These are phyloP conservation scores for Dolomedes plantarius DNA, from an alignment of 2,888 invertebrate species.

Conservation along the genomic window DNA sequence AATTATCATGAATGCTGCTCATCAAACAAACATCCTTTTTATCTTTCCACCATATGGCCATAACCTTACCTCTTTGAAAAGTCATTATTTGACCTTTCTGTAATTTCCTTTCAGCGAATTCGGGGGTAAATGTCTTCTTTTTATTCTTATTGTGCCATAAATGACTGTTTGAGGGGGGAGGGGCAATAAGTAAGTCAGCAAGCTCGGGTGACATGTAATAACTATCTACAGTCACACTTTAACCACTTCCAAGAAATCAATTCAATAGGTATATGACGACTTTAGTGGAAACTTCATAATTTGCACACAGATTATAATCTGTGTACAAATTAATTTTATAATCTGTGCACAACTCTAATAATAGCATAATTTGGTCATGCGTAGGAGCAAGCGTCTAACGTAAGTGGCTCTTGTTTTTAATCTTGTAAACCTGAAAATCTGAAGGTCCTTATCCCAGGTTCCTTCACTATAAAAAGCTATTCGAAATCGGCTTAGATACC, in stretches of 20 bases:
- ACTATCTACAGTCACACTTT: constrained; percentile 23
- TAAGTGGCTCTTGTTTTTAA: too few species aligned
- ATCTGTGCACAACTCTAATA: too few species aligned
- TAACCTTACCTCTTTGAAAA: constrained; percentile 16
- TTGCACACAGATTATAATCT: too few species aligned
- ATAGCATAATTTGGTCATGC: too few species aligned
- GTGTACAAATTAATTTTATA: too few species aligned
- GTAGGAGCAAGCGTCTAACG: too few species aligned
- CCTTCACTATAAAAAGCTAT: too few species aligned
- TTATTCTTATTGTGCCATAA: constrained; percentile 20
- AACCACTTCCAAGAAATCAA: constrained; percentile 19
- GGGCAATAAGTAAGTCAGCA: constrained; percentile 12
- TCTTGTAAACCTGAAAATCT: too few species aligned
- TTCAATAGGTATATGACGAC: constrained; percentile 29
- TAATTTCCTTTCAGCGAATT: background rate
- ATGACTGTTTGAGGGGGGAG: constrained; percentile 20
- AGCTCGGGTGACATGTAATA: constrained; percentile 17
- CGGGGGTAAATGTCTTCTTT: constrained; percentile 13
- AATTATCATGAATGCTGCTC: constrained; percentile 8
- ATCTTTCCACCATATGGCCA: constrained; percentile 20
- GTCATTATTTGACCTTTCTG: constrained; percentile 18
- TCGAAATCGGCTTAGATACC: too few species aligned
- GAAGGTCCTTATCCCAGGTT: too few species aligned
- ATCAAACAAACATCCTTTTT: constrained; percentile 12
- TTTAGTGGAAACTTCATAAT: constrained; percentile 22